phyloP scores from a whole-genome alignment of 2,888 invertebrate genomes.

The Hoplodrina ambigua region DNA sequence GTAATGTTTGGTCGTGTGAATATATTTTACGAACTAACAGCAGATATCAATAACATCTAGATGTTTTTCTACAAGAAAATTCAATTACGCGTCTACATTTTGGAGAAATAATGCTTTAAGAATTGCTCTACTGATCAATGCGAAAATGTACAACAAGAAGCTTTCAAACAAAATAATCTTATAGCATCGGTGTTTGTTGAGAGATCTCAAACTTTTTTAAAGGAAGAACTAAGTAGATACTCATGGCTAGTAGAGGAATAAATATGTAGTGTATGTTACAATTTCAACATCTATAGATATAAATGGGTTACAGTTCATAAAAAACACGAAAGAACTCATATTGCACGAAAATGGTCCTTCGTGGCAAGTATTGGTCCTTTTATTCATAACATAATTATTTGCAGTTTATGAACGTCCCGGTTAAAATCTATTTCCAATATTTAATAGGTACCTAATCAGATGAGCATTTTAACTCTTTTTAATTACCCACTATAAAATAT shows the following conservation, averaged over 20 bases:
- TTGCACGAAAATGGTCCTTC: background rate
- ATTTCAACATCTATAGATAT: background rate
- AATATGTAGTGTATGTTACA: background rate
- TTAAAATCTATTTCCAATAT: background rate
- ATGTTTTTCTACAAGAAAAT: conserved; percentile 3
- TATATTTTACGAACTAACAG: conserved; percentile 31
- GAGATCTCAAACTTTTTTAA: background rate
- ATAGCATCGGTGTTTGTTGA: background rate
- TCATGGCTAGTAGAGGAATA: background rate
- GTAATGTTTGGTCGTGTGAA: conserved; percentile 41
- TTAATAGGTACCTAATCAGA: background rate
- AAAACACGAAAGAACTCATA: background rate
- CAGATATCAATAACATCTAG: conserved; percentile 2
- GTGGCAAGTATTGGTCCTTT: background rate
- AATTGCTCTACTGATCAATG: background rate
- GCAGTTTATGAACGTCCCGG: background rate
- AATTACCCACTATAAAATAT: too few species aligned
- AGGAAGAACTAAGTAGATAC: background rate
- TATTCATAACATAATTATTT: background rate
- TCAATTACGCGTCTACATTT: conserved; percentile 1
- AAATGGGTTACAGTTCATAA: background rate
- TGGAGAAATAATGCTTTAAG: conserved; percentile 2
- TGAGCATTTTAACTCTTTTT: too few species aligned
- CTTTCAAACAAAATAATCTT: background rate
- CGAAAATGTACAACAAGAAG: background rate